These are phyloP conservation scores for Limnephilus marmoratus DNA, from an alignment of 2,888 invertebrate genomes.

Conservation along the genomic window DNA sequence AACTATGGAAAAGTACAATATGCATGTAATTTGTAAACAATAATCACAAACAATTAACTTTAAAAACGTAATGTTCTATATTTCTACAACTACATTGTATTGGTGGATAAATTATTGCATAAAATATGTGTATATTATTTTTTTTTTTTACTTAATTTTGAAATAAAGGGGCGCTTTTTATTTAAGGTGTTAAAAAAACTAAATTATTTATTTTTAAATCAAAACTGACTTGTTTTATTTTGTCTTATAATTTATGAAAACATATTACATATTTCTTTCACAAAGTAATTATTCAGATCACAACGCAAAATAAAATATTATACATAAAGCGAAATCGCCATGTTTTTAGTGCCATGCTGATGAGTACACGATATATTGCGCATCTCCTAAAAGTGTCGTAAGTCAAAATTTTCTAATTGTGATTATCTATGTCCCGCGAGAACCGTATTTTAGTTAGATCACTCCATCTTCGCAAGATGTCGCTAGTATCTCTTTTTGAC, in stretches of 20 bases:
- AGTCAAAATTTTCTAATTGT: too few relatives aligned
- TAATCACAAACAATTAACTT: background rate
- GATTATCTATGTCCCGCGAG: too few relatives aligned
- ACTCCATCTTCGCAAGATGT: too few relatives aligned
- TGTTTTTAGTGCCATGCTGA: too few relatives aligned
- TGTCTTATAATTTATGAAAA: background rate
- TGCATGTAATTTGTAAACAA: background rate
- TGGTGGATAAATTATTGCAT: background rate
- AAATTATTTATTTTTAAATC: slow-evolving; percentile 10
- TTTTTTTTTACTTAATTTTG: slow-evolving; percentile 19
- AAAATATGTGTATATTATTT: background rate
- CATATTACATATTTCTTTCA: background rate
- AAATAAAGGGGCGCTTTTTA: slow-evolving; percentile 22
- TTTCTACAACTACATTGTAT: background rate
- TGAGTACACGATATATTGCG: too few relatives aligned
- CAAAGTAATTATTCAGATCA: background rate
- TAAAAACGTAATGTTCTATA: background rate
- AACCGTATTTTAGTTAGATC: too few relatives aligned
- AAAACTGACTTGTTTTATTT: background rate
- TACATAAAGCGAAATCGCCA: background rate
- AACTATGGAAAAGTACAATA: background rate
- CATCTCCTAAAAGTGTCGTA: too few relatives aligned
- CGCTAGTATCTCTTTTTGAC: too few relatives aligned
- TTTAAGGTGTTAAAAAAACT: background rate
- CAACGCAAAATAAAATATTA: background rate